Base-by-base conservation (phyloP, 2,797 vertebrate species). In the Sphenodon punctatus region DNA sequence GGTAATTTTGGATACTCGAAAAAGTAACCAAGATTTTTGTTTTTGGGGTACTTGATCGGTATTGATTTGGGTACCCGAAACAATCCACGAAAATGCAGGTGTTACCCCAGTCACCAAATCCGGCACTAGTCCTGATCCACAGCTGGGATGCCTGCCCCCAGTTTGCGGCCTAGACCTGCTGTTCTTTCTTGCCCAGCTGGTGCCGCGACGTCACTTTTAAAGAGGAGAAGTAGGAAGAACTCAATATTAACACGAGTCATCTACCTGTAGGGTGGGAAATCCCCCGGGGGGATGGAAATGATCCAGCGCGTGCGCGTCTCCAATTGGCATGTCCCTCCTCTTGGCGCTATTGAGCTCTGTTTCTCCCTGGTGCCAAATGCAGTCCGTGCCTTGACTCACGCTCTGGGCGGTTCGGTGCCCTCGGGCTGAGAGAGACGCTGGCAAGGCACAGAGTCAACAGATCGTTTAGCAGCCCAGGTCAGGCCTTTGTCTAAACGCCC, bases 381-480 rank as follows among this genome's bases (percentile, higher is more conserved):
- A 43, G 55, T 73, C 63, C 38, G 41, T 59, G 30, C 20, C 16
- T 34, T 72, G 61, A 64, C n/a, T 20, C 46, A 32, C 39, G 43
- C 16, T 51, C 23, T 30, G 42, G 38, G 23, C 39, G 27, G 38
- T 22, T 61, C 34, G 74, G 43, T 78, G 32, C 66, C 66, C 25
- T 17, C 38, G 61, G 22, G 39, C 56, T 7, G 38, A 42, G 30
- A 46, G 51, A 65, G 27, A n/a, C 10, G 48, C 25, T 60, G 55
- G 64, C 48, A 74, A 4, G 34, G 30, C 23, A 41, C 43, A 67
- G 75, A 38, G 3, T 4, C 0, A 2, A 49, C 73, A 45, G 10
- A 36, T 2, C 34, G 27, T 78, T 65, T 2, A 34, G 67, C 2
- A 0, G 0, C 1, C 56, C n/a, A n/a, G n/a, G 25, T 22, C 51